These are phyloP conservation scores for Eristalis tenax DNA, from an alignment of 2,888 invertebrate species.

Conservation along the genomic window DNA sequence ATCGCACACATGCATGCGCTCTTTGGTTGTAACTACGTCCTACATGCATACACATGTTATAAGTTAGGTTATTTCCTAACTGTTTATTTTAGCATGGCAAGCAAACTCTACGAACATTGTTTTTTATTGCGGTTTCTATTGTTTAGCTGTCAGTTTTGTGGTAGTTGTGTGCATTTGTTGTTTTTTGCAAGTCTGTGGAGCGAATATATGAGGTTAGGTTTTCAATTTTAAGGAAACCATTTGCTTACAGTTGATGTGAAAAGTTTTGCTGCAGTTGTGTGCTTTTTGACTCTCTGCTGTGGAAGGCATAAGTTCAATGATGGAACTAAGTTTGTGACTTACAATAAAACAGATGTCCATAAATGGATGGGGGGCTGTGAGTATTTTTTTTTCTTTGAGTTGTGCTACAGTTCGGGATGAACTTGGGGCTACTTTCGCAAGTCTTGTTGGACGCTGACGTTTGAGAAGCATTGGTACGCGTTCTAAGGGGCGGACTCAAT, in stretches of 20 bases:
- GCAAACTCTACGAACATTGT: constrained; percentile 43
- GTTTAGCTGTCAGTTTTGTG: constrained; percentile 52
- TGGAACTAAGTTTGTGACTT: too few relatives aligned
- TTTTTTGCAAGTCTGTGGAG: constrained; percentile 2
- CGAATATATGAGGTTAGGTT: neutral
- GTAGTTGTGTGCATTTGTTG: constrained; percentile 14
- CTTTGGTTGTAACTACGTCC: too few relatives aligned
- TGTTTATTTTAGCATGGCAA: constrained; percentile 37
- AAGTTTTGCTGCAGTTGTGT: neutral
- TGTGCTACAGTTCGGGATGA: too few relatives aligned
- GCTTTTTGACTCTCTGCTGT: neutral
- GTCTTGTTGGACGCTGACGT: too few relatives aligned
- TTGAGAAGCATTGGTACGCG: too few relatives aligned
- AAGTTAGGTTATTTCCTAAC: constrained; percentile 1
- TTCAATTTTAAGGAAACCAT: neutral
- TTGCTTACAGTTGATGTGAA: neutral
- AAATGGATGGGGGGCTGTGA: too few relatives aligned
- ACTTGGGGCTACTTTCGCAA: too few relatives aligned
- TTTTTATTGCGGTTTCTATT: constrained; percentile 48
- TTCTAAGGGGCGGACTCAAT: too few relatives aligned
- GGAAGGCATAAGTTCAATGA: neutral
- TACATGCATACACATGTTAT: neutral
- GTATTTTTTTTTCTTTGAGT: too few relatives aligned
- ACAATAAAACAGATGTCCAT: too few relatives aligned
- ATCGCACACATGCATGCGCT: neutral